A percentile compares a stretch with the other conserved stretches of the same genome.
Conservation (phyloP, 2,888 invertebrate species). For the Lycophotia porphyrea region DNA sequence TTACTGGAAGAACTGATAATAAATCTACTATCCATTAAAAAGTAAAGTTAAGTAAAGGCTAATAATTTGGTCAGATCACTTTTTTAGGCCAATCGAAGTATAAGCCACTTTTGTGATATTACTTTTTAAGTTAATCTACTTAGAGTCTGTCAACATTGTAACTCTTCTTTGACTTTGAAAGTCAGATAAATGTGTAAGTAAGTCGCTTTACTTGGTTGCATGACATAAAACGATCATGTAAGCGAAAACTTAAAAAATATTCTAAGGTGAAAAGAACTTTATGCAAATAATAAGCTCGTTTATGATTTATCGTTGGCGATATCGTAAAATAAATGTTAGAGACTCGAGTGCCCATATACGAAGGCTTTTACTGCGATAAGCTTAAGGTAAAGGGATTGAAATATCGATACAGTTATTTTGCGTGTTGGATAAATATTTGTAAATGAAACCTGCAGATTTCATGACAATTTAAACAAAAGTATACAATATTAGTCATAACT, state of each 20-base stretch:
- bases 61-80: background rate
- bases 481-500: too few relatives aligned
- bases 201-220: background rate
- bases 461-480: background rate
- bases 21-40: background rate
- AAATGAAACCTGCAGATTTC: background rate
- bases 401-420: slow-evolving; percentile 18
- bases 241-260: background rate
- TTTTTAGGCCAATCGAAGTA: background rate
- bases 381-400: slow-evolving; percentile 17
- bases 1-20: background rate
- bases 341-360: slow-evolving; percentile 24
- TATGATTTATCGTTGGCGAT: slow-evolving; percentile 45
- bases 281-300: slow-evolving; percentile 43
- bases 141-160: background rate
- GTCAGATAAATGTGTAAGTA: background rate
- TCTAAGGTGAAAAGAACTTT: slow-evolving; percentile 16
- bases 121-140: background rate
- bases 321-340: slow-evolving; percentile 49
- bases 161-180: background rate
- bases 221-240: background rate
- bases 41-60: background rate
- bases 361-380: slow-evolving; percentile 19
- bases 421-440: background rate
- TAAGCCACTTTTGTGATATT: background rate